Base-by-base conservation (phyloP, 2,888 invertebrate genomes). In the Archips crataeganus region DNA sequence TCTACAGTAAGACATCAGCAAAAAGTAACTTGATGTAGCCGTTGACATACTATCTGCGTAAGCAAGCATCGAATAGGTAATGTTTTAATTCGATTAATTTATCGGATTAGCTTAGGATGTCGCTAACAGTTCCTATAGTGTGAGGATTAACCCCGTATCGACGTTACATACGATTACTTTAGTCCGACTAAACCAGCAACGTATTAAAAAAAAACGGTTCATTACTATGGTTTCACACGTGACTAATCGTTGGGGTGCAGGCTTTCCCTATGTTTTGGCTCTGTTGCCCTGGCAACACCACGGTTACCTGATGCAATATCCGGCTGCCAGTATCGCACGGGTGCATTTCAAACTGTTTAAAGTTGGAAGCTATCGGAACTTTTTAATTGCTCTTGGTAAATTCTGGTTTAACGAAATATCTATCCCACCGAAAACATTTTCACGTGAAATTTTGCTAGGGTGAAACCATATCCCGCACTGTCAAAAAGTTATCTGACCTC, bases 251-350 rank as follows among this genome's bases (percentile, higher is more conserved):
- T 71, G 75, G 80, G 77, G 77, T 75, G 79, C 87, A 85, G 69
- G 91, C 91, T 81, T 91, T 93, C 92, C 90, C 87, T 83, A 78
- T 92, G 92, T 93, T 93, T 88, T 78, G 84, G 78, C 83, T 77
- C 82, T 81, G 92, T 94, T 85, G 90, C 84, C 93, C 83, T 87
- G 89, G 92, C 80, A 88, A 93, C 92, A 82, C 85, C 81, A 82
- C 81, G 79, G 76, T 82, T 82, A 76, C 83, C 81, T 83, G 13
- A 64, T 70, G 79, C 83, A 91, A 94, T 94, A 91, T 94, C 93
- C 93, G 92, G 89, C 80, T 84, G 90, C 86, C 89, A 77, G 84
- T 81, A 72, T 65, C 75, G 61, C 64, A 64, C 23, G 77, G 70
- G 75, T 77, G 76, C 65, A 71, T 49, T 68, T 77, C 57, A 70